A percentile compares a stretch with the other conserved stretches of the same genome.
Evolutionary conservation across 2,888 invertebrate genomes (phyloP).

Genomic region (Euproctis similis): DNA sequence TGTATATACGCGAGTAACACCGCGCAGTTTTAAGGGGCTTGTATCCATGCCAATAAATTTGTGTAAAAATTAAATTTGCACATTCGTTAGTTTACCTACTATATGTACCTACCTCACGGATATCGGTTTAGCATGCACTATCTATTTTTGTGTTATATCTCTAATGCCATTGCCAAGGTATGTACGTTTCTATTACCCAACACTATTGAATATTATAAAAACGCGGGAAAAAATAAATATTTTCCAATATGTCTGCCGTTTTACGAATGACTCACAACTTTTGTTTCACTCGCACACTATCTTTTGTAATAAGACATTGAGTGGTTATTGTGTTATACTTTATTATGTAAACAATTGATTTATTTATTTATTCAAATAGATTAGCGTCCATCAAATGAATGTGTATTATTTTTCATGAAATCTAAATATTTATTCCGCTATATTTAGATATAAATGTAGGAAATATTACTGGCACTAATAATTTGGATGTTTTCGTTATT

Average conservation of each 20-base stretch:
- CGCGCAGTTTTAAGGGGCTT: too few species aligned
- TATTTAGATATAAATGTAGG: too few species aligned
- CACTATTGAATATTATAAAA: conserved; percentile 14
- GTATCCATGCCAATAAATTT: too few species aligned
- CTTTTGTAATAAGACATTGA: conserved; percentile 7
- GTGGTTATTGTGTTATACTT: conserved; percentile 3
- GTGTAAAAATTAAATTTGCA: too few species aligned
- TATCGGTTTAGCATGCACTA: conserved; percentile 26
- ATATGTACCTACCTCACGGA: too few species aligned
- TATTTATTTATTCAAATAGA: background rate
- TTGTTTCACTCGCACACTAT: too few species aligned
- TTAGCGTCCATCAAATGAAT: background rate
- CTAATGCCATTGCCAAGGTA: conserved; percentile 61
- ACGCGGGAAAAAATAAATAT: conserved; percentile 15
- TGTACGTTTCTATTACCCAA: conserved; percentile 31
- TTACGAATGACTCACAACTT: conserved; percentile 31
- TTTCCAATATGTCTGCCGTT: conserved; percentile 23
- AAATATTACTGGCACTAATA: too few species aligned
- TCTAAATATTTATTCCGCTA: background rate
- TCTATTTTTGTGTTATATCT: conserved; percentile 48
- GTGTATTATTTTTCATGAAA: background rate
- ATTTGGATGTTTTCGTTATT: too few species aligned
- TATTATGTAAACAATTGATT: conserved; percentile 2
- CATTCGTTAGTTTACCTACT: too few species aligned
- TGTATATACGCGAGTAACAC: too few species aligned